Evolutionary conservation across 2,113 vertebrate species (phyloP), one percentile per base, ranked within the genome.

Genomic region (Physeter macrocephalus): DNA sequence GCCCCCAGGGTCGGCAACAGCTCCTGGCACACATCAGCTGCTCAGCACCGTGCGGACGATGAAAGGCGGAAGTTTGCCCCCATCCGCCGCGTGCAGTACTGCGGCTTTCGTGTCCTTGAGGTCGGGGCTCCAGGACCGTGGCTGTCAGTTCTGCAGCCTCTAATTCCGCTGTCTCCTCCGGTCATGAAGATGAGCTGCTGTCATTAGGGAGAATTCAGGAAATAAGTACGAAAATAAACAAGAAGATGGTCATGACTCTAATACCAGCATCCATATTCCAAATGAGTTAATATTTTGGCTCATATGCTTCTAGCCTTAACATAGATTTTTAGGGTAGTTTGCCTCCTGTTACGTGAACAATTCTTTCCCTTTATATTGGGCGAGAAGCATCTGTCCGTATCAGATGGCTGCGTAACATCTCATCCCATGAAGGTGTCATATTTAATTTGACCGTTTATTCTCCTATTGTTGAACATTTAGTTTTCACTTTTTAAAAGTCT

Each of bases 11-110:
- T 66, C 15, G n/a, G 9, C n/a, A 11, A 11, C 12, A 13, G 43
- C 27, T 72, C 23, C 36, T 36, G 15, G 72, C 21, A 17, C 8
- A 6, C 36, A 5, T 6, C 18, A 10, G 36, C 20, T 13, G 61
- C 54, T 64, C 66, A 80, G 18, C 31, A 39, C 23, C 1, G 0
- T 21, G 23, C 0, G 7, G 9, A 9, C 64, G 36, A 4, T 14
- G 2, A 46, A 78, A 57, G 23, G 39, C 23, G 3, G 1, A 46
- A 62, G 17, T n/a, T 0, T 1, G 5, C 6, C 3, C 1, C 1
- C 5, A 5, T 17, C 36, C 1, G 4, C 39, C n/a, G n/a, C 14
- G 7, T 23, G 14, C n/a, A 31, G 29, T 10, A 14, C 12, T 31
- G 25, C 1, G 7, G 74, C 34, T 74, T 75, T 54, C 11, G 23